Conservation (phyloP, 2,888 invertebrate species). For the Asteroscopus sphinx region DNA sequence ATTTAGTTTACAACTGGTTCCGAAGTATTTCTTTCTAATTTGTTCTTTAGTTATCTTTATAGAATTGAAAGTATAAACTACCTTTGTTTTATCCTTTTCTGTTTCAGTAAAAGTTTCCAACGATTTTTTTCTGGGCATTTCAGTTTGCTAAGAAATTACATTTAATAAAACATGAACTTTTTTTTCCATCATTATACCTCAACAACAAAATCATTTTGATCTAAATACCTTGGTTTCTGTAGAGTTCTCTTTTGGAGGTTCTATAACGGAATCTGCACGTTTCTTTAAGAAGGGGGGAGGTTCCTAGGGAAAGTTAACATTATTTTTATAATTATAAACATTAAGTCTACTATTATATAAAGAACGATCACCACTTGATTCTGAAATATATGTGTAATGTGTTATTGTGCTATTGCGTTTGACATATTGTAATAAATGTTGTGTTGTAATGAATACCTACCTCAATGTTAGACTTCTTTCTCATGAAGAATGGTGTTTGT, state of each 20-base stretch:
- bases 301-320: constrained; percentile 26
- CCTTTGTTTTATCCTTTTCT: constrained; percentile 14
- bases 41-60: too few species aligned
- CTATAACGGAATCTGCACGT: constrained; percentile 8
- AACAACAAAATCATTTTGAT: not conserved
- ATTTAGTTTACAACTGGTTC: too few species aligned
- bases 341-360: not conserved
- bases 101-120: constrained; percentile 29
- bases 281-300: constrained; percentile 35
- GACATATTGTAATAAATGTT: not conserved
- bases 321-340: not conserved
- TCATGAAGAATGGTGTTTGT: constrained; percentile 67
- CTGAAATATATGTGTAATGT: constrained; percentile 11
- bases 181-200: too few species aligned
- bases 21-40: too few species aligned
- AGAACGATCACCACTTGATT: constrained; percentile 1
- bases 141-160: constrained; percentile 49
- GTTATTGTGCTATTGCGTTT: constrained; percentile 11
- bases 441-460: constrained; percentile 55
- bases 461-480: constrained; percentile 68
- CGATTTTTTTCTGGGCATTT: constrained; percentile 24
- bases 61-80: constrained; percentile 5
- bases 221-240: constrained; percentile 27
- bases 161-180: not conserved
- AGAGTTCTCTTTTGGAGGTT: constrained; percentile 20